These are phyloP conservation scores for Pterocles gutturalis DNA, from an alignment of 2,113 vertebrate species.

Conservation along the genomic window DNA sequence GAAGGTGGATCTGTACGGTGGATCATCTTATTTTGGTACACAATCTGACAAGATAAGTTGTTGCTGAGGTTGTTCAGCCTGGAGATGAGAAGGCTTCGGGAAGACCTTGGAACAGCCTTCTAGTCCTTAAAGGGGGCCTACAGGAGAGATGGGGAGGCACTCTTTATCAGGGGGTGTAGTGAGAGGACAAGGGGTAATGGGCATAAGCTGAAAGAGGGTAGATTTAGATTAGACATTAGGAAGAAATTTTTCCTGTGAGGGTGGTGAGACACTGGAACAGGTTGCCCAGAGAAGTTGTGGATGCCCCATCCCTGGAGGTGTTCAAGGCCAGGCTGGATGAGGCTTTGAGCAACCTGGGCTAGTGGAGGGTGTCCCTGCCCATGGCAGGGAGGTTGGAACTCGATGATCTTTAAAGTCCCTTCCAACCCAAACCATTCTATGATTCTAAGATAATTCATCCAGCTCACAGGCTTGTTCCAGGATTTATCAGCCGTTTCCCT, in stretches of 20 bases:
- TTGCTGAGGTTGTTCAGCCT: background rate
- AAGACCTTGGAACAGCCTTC: background rate
- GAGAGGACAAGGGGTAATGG: fast-evolving
- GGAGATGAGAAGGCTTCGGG: background rate
- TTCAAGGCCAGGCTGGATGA: background rate
- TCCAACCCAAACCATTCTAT: background rate
- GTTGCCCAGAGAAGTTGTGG: background rate
- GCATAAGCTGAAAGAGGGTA: background rate
- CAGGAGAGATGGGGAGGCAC: background rate
- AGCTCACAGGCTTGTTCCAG: background rate
- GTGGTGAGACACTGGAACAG: background rate
- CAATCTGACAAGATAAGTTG: background rate
- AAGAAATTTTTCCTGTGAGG: background rate
- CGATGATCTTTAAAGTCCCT: background rate
- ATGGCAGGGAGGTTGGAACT: background rate
- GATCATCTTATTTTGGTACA: background rate
- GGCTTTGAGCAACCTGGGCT: background rate
- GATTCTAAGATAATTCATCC: background rate
- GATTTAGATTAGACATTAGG: background rate
- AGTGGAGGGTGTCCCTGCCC: background rate
- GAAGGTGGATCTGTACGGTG: background rate
- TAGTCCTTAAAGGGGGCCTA: background rate
- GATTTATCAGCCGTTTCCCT: background rate
- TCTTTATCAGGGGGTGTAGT: background rate
- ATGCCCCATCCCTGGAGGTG: background rate